Conservation (phyloP, 2,888 invertebrate genomes). For the Meta bourneti region DNA sequence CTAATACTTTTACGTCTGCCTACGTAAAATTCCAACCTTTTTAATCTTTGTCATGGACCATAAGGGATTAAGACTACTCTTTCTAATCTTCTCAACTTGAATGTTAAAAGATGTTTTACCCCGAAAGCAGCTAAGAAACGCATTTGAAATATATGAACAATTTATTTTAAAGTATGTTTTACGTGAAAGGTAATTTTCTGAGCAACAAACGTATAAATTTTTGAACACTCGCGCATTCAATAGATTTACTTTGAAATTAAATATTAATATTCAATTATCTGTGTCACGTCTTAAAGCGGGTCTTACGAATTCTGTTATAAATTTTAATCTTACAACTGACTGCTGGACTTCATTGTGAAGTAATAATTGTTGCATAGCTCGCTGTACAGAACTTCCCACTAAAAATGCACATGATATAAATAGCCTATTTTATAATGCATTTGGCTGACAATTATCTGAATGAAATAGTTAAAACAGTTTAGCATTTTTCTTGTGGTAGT, state of each 20-base stretch:
- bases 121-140: neutral
- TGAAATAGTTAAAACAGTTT: too few species aligned
- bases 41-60: too few species aligned
- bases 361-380: neutral
- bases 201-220: neutral
- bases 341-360: neutral
- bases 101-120: neutral
- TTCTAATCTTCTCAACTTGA: neutral
- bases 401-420: neutral
- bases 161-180: neutral
- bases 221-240: neutral
- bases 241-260: constrained; percentile 38
- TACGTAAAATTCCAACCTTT: too few species aligned
- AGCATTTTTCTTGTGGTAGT: too few species aligned
- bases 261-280: constrained; percentile 55
- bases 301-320: constrained; percentile 11
- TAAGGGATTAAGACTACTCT: neutral
- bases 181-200: neutral
- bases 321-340: constrained; percentile 25
- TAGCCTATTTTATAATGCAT: too few species aligned
- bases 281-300: neutral
- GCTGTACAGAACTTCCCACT: neutral
- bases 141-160: neutral
- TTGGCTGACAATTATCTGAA: too few species aligned
- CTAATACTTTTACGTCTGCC: too few species aligned